These are phyloP conservation scores for Macrotrachela quadricornifera DNA, from an alignment of 1,140 invertebrate species.

Conservation along the genomic window DNA sequence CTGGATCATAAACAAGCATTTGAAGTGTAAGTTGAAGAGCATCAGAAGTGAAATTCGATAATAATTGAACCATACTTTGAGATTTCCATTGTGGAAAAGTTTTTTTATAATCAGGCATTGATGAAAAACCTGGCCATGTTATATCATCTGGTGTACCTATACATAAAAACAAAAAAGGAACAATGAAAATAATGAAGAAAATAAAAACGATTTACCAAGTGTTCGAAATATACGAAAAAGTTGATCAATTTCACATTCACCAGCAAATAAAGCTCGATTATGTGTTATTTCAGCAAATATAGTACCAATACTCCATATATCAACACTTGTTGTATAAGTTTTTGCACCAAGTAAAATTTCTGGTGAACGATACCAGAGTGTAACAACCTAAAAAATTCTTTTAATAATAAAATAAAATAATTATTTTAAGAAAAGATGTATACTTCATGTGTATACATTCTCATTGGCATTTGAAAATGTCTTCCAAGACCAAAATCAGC, in stretches of 20 bases:
- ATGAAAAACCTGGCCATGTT: conserved; percentile 23
- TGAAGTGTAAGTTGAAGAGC: neutral
- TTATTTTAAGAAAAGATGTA: too few species aligned
- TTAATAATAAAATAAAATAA: conserved; percentile 45
- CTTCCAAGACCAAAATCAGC: conserved; percentile 92
- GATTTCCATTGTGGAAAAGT: too few species aligned
- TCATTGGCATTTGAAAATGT: conserved; percentile 59
- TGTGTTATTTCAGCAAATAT: conserved; percentile 57
- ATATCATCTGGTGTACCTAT: conserved; percentile 35
- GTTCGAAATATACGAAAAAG: conserved; percentile 14
- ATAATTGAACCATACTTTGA: too few species aligned
- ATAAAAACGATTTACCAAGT: conserved; percentile 17
- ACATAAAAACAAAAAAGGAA: conserved; percentile 40
- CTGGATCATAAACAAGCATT: conserved; percentile 2
- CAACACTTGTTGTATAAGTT: conserved; percentile 52
- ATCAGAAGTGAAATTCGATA: too few species aligned
- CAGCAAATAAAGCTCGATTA: conserved; percentile 49
- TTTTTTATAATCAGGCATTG: too few species aligned
- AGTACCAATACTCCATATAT: conserved; percentile 97
- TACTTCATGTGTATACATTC: conserved; percentile 60
- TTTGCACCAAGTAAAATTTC: conserved; percentile 70
- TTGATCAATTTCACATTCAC: conserved; percentile 29
- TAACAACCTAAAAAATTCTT: conserved; percentile 65
- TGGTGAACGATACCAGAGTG: conserved; percentile 73
- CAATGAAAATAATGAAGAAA: conserved; percentile 25